Base-by-base conservation (phyloP, 1,140 invertebrate genomes). In the Bathynomus jamesi region DNA sequence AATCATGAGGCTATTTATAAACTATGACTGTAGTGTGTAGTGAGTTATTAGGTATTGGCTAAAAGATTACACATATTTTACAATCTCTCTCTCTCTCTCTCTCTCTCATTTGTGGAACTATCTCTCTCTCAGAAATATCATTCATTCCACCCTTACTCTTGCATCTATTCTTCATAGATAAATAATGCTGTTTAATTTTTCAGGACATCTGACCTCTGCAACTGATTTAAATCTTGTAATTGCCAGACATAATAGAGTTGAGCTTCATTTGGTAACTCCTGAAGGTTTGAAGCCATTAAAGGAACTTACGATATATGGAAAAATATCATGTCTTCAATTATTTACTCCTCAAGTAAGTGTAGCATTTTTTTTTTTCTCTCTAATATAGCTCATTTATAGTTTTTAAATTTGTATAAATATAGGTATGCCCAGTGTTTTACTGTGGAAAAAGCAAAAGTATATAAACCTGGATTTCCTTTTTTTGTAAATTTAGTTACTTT, bases 221-320 rank as follows among this genome's bases (percentile, higher is more conserved):
- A 91, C 89, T 78, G 95, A 99, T 82, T 83, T 99, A 29, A 99
- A 99, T 85, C 85, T 99, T 31, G 90, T 99, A 75, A 87, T 99
- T 40, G 96, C 95, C 0, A 97, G 98, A 82, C 96, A 95, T 81
- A 95, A 92, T 75, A 86, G 95, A 17, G 84, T 99, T 69, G 96
- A 99, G 84, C 95, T 99, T 78, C 96, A 97, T 84, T 84, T 95
- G 25, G 95, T 99, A 0, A 97, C 95, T 0, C 93, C 95, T 4
- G 96, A 99, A 85, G 97, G 97, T 0, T 82, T 99, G 21, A 85
- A 93, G 76, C 92, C 95, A 2, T 83, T 99, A 28, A 98, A 98
- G 82, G 96, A 99, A 87, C 89, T 99, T 73, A 89, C 91, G n/a
- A 88, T 95, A 31, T 92, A 98, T 88, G 97, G 97, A 29, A 91